Percentiles rank a stretch among this genome's conserved stretches.
Evolutionary conservation across 2,113 vertebrate species (phyloP).

Genomic region (Hylia prasina): DNA sequence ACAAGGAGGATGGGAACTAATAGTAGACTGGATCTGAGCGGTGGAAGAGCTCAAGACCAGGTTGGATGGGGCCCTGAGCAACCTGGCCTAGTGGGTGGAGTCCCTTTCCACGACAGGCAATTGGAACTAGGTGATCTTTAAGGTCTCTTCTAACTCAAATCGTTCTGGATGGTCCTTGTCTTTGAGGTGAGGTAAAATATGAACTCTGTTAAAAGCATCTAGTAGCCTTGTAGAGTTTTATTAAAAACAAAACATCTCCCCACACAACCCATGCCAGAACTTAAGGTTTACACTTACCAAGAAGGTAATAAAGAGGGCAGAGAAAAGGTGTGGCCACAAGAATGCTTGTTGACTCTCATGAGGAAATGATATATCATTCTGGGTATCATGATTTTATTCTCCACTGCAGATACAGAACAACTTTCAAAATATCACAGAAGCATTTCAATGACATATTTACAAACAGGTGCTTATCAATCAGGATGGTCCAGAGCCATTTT

Average conservation of each 20-base stretch:
- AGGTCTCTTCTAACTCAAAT: neutral
- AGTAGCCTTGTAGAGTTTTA: neutral
- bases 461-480: neutral
- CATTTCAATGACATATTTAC: neutral
- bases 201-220: neutral
- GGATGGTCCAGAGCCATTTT: neutral
- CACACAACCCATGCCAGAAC: neutral
- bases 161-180: neutral
- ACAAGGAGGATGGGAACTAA: neutral
- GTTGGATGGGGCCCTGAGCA: neutral
- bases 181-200: neutral
- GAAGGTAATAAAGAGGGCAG: neutral
- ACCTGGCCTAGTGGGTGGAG: neutral
- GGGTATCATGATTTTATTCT: neutral
- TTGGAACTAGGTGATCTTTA: neutral
- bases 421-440: neutral
- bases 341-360: neutral
- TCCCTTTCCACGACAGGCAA: neutral
- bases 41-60: neutral
- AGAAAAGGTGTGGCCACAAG: neutral
- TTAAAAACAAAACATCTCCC: neutral
- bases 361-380: neutral
- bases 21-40: rapidly evolving
- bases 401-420: neutral
- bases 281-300: neutral